phyloP scores from a whole-genome alignment of 2,888 invertebrate genomes.

The Monoplex corrugatus region DNA sequence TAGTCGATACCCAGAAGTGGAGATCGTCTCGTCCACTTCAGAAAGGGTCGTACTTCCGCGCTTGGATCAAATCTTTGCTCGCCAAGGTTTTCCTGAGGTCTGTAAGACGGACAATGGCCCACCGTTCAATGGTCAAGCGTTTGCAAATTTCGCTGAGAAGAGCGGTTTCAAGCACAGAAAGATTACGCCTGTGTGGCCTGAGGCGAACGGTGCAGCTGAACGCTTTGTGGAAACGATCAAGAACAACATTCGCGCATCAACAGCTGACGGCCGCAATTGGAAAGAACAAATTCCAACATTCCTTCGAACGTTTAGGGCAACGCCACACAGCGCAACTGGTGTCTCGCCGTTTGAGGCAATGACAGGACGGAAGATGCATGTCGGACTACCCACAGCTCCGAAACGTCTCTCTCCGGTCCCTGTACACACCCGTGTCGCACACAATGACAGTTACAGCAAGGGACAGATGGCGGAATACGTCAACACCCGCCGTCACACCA shows the following conservation, averaged over 20 bases:
- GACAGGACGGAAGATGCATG: no score
- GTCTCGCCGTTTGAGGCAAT: no score
- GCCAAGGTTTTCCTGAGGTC: background rate
- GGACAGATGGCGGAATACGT: no score
- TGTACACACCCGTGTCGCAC: no score
- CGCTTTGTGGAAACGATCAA: background rate
- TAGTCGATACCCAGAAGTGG: conserved; percentile 58
- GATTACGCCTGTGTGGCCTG: conserved; percentile 31
- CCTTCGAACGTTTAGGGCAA: no score
- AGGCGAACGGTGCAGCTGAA: conserved; percentile 25
- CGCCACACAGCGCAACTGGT: no score
- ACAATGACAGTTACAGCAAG: no score
- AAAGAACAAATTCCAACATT: no score
- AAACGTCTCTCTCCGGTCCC: no score
- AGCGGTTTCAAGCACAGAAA: conserved; percentile 11
- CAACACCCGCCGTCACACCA: no score
- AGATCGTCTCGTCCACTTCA: conserved; percentile 54
- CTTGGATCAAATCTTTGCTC: conserved; percentile 36
- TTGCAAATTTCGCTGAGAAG: background rate
- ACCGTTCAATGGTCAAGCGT: background rate
- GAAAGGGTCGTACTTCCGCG: conserved; percentile 54
- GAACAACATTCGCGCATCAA: background rate
- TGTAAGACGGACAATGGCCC: background rate
- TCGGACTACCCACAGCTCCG: no score
- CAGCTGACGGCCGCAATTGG: no score